Evolutionary conservation across 1,140 invertebrate species (phyloP).

Genomic region (Parapsyche elsis): DNA sequence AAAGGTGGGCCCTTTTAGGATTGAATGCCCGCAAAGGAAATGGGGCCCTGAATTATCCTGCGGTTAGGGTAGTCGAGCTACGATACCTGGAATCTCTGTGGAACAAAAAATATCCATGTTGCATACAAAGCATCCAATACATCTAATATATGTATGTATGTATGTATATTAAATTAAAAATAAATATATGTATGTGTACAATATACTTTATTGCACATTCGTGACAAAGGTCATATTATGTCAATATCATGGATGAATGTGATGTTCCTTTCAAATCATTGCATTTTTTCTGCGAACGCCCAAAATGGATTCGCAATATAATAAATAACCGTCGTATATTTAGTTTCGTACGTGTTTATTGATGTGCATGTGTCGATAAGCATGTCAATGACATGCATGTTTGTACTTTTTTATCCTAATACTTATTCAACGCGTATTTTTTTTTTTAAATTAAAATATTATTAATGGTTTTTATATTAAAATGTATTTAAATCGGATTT

Average conservation of each 20-base stretch:
- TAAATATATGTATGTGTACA: not conserved
- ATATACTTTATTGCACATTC: no score
- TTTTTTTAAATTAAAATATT: not conserved
- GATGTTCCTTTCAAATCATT: not conserved
- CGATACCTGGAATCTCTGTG: constrained; percentile 19
- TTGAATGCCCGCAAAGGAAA: constrained; percentile 36
- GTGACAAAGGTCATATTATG: not conserved
- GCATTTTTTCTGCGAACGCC: not conserved
- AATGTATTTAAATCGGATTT: no score
- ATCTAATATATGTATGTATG: not conserved
- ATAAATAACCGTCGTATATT: no score
- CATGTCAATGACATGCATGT: no score
- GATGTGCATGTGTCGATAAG: no score
- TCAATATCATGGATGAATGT: not conserved
- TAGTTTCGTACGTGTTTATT: no score
- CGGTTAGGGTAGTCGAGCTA: constrained; percentile 22
- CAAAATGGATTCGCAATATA: no score
- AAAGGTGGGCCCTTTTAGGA: constrained; percentile 17
- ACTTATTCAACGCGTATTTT: not conserved
- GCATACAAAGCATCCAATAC: not conserved
- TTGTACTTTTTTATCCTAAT: not conserved
- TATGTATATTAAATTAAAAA: not conserved
- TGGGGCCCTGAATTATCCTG: constrained; percentile 31
- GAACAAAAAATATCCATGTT: not conserved
- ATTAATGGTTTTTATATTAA: no score